These are phyloP conservation scores for Calephelis nemesis DNA, from an alignment of 1,140 invertebrate species.

Conservation along the genomic window DNA sequence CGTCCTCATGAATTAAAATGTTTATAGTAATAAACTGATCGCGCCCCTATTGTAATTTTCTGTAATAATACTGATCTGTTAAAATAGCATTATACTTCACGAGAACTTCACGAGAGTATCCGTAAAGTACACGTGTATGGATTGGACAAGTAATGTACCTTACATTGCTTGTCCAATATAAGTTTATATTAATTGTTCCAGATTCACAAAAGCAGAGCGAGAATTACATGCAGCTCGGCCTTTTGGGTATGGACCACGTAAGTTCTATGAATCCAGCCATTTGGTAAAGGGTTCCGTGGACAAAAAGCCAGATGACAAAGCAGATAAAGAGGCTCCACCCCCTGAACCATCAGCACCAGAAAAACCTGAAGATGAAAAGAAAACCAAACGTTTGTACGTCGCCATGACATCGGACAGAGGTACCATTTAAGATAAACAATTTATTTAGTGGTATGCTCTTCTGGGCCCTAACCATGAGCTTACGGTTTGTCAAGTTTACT, in stretches of 20 bases:
- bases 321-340: slow-evolving; percentile 74
- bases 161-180: no score
- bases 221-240: slow-evolving; percentile 94
- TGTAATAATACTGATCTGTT: no score
- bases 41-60: no score
- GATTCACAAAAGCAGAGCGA: slow-evolving; percentile 94
- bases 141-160: rapidly evolving
- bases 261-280: slow-evolving; percentile 84
- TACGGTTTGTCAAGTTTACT: no score
- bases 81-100: no score
- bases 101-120: no score
- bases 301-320: slow-evolving; percentile 25
- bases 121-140: no score
- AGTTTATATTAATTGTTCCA: slow-evolving; percentile 29
- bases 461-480: neutral
- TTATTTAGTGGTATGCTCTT: neutral
- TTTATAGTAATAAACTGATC: no score
- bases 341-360: slow-evolving; percentile 23
- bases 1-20: no score
- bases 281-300: slow-evolving; percentile 39
- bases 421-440: slow-evolving; percentile 8
- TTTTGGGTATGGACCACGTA: slow-evolving; percentile 91
- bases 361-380: slow-evolving; percentile 45
- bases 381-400: slow-evolving; percentile 87
- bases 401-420: slow-evolving; percentile 96